These are phyloP conservation scores for Cataglyphis hispanica DNA, from an alignment of 1,140 invertebrate species.

Conservation along the genomic window DNA sequence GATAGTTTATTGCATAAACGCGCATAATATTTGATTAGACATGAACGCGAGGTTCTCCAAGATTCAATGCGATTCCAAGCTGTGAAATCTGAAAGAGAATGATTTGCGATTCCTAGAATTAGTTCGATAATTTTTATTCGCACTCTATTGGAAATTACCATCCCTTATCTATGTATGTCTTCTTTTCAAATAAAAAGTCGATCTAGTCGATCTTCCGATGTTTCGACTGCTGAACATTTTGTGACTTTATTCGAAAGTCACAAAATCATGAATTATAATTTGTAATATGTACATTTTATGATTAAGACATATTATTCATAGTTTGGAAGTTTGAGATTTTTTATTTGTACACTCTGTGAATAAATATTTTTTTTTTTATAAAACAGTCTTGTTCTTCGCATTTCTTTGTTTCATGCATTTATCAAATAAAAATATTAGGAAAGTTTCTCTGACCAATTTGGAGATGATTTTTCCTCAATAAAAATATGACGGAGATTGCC, in stretches of 20 bases:
- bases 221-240: constrained; percentile 42
- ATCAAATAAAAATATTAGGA: neutral
- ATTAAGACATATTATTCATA: constrained; percentile 69
- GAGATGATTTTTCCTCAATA: too few relatives aligned
- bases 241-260: constrained; percentile 9
- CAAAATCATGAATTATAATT: constrained; percentile 28
- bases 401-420: neutral
- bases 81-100: neutral
- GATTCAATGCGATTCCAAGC: neutral
- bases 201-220: constrained; percentile 41
- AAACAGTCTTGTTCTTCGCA: neutral
- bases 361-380: constrained; percentile 80
- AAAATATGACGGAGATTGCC: too few relatives aligned
- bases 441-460: neutral
- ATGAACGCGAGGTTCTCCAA: neutral
- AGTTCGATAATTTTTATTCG: constrained; percentile 4
- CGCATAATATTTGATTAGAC: constrained; percentile 64
- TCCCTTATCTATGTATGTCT: constrained; percentile 25
- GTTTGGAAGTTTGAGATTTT: constrained; percentile 64
- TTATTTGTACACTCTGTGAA: constrained; percentile 76
- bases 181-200: constrained; percentile 28
- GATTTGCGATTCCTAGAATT: neutral
- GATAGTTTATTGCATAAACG: constrained; percentile 41
- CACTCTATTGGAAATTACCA: neutral
- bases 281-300: constrained; percentile 34